These are phyloP conservation scores for Drosophila pseudoananassae DNA, from an alignment of 1,140 invertebrate genomes.

Conservation along the genomic window DNA sequence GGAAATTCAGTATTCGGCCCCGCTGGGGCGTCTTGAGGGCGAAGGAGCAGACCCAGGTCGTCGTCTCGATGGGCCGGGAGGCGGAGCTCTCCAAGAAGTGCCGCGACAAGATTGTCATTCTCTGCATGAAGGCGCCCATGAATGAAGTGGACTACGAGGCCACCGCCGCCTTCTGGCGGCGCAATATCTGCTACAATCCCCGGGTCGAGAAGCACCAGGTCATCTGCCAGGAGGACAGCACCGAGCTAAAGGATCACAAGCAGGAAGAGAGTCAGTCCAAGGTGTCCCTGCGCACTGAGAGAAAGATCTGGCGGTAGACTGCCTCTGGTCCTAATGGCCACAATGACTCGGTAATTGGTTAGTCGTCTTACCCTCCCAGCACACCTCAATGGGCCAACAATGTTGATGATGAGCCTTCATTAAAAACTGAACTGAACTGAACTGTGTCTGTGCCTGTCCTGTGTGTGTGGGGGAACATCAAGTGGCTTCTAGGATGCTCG, in stretches of 20 bases:
- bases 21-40: slow-evolving; percentile 30
- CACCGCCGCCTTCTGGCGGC: slow-evolving; percentile 37
- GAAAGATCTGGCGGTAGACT: slow-evolving; percentile 30
- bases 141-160: slow-evolving; percentile 27
- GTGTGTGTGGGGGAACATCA: slow-evolving; percentile 35
- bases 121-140: slow-evolving; percentile 40
- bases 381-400: slow-evolving; percentile 31
- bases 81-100: slow-evolving; percentile 30
- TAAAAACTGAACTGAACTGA: slow-evolving; percentile 70
- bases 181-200: slow-evolving; percentile 40
- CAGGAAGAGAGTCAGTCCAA: not conserved
- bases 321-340: slow-evolving; percentile 21
- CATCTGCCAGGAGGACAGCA: slow-evolving; percentile 15
- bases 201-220: slow-evolving; percentile 40
- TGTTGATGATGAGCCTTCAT: slow-evolving; percentile 73
- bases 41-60: slow-evolving; percentile 1
- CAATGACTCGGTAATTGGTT: slow-evolving; percentile 49
- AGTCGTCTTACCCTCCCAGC: slow-evolving; percentile 14
- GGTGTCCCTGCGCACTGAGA: not conserved
- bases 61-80: slow-evolving; percentile 9
- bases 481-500: slow-evolving; percentile 59
- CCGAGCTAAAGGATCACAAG: slow-evolving; percentile 2
- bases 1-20: slow-evolving; percentile 31
- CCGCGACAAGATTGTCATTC: slow-evolving; percentile 34
- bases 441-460: too few relatives aligned